phyloP scores from a whole-genome alignment of 2,797 vertebrate genomes.

The Nyctibius grandis region DNA sequence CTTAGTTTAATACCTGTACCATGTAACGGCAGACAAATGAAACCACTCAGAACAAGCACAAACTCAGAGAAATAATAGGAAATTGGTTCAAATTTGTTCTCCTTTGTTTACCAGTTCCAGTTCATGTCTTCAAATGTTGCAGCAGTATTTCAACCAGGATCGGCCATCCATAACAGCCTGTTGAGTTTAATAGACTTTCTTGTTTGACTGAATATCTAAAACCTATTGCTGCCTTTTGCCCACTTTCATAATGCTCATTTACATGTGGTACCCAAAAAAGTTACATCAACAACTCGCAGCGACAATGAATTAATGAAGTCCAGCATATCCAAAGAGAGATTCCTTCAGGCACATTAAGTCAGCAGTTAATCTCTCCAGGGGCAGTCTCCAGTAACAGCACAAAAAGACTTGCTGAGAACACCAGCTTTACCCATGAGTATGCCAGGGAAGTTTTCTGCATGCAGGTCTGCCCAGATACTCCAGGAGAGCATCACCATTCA shows the following conservation, averaged over 20 bases:
- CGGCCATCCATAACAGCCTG: background rate
- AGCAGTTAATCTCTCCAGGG: background rate
- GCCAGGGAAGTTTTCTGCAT: background rate
- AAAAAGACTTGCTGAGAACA: background rate
- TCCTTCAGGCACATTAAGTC: background rate
- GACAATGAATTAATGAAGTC: background rate
- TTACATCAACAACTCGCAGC: background rate
- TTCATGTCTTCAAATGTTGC: slow-evolving; percentile 46
- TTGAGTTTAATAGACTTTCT: background rate
- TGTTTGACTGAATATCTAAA: background rate
- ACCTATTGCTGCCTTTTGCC: background rate
- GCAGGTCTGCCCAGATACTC: background rate
- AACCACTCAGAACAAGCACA: slow-evolving; percentile 68
- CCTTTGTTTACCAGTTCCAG: slow-evolving; percentile 60
- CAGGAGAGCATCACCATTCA: background rate
- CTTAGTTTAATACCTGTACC: slow-evolving; percentile 62
- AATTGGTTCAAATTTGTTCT: slow-evolving; percentile 65
- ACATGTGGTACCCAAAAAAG: background rate
- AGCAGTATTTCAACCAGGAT: slow-evolving; percentile 42
- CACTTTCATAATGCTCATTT: background rate
- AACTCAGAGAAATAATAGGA: slow-evolving; percentile 64
- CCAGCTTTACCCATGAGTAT: background rate
- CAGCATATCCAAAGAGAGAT: background rate
- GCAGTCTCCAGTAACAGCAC: background rate
- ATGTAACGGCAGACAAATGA: slow-evolving; percentile 65